phyloP scores from a whole-genome alignment of 2,888 invertebrate genomes.

The Epinotia demarniana region DNA sequence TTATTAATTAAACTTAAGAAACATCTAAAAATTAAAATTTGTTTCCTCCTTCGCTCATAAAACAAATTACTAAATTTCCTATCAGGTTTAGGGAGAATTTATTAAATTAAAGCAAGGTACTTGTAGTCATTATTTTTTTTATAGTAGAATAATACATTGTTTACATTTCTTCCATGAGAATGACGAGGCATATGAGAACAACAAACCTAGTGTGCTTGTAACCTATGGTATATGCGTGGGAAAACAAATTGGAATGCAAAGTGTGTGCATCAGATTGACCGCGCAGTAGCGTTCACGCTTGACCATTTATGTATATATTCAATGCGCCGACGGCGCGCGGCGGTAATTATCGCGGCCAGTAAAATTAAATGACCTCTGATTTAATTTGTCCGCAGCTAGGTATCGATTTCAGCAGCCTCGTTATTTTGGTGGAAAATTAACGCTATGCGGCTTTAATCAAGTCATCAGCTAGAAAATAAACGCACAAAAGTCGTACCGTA shows the following conservation, averaged over 20 bases:
- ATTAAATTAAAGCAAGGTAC: no score
- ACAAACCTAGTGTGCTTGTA: background rate
- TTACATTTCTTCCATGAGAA: no score
- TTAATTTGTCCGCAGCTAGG: slow-evolving; percentile 64
- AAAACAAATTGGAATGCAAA: slow-evolving; percentile 4
- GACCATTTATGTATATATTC: slow-evolving; percentile 51
- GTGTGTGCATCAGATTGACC: background rate
- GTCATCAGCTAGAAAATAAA: background rate
- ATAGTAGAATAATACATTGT: no score
- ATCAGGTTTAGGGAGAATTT: no score
- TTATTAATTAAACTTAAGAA: no score
- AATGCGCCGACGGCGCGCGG: slow-evolving; percentile 50
- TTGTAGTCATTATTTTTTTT: no score
- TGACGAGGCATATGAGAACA: no score
- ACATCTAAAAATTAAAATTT: no score
- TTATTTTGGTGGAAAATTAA: background rate
- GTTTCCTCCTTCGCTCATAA: no score
- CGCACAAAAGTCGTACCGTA: background rate
- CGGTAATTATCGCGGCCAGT: slow-evolving; percentile 68
- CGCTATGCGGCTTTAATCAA: background rate
- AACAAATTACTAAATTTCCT: no score
- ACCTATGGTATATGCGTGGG: no score
- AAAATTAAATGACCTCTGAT: slow-evolving; percentile 70
- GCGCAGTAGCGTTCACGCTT: slow-evolving; percentile 42
- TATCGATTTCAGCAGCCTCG: slow-evolving; percentile 51